Conservation (phyloP, 2,797 vertebrate genomes). For the Poeciliopsis turneri region DNA sequence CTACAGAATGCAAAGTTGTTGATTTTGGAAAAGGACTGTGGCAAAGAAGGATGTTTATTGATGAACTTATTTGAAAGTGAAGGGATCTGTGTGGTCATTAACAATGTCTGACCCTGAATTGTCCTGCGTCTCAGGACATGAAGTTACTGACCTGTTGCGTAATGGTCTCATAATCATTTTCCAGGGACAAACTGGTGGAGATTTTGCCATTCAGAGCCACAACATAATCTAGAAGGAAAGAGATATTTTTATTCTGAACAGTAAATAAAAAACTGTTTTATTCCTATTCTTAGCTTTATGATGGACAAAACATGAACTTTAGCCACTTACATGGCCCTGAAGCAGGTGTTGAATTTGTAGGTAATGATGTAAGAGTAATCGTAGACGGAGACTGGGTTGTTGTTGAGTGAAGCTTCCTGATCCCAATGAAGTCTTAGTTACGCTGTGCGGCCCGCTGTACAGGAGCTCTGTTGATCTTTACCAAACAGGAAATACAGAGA, state of each 20-base stretch:
- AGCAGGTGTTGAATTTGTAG: background rate
- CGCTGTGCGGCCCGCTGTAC: constrained; percentile 27
- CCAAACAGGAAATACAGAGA: background rate
- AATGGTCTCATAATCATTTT: background rate
- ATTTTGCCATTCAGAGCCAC: background rate
- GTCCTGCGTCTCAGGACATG: no score
- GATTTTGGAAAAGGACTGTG: no score
- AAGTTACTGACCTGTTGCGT: background rate
- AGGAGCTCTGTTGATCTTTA: constrained; percentile 32
- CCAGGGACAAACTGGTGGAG: background rate
- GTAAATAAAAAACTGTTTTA: background rate
- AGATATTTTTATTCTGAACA: background rate
- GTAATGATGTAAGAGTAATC: background rate
- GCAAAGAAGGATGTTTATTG: no score
- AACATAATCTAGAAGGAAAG: background rate
- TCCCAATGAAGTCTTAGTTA: background rate
- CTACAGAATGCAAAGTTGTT: no score
- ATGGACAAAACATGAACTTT: background rate
- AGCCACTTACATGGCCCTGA: background rate
- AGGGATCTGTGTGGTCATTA: no score
- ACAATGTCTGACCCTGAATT: no score
- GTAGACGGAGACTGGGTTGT: accelerated
- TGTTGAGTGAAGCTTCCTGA: constrained; percentile 6
- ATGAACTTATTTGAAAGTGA: no score
- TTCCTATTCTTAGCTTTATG: background rate